A percentile compares a stretch with the other conserved stretches of the same genome.
Conservation (phyloP, 2,797 vertebrate genomes). For the Lutjanus campechanus region DNA sequence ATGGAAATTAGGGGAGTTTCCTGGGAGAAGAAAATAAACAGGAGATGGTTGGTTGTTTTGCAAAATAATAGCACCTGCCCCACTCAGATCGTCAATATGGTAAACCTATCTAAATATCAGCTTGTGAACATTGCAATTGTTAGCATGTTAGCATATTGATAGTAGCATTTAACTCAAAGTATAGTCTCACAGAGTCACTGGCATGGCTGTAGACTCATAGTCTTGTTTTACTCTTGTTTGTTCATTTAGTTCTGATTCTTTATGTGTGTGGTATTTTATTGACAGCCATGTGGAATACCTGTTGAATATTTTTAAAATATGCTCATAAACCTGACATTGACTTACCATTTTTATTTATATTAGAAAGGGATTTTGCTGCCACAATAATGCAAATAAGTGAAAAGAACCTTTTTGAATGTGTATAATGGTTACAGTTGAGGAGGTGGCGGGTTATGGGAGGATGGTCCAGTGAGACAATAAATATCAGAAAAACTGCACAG, state of each 20-base stretch:
- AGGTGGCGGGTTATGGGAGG: conserved; percentile 4
- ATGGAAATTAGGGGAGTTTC: too few species aligned
- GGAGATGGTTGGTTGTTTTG: too few species aligned
- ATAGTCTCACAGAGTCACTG: too few species aligned
- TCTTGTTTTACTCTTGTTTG: too few species aligned
- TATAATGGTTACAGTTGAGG: neutral
- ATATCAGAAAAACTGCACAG: neutral
- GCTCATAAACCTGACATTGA: neutral
- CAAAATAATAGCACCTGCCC: neutral
- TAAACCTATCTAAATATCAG: neutral
- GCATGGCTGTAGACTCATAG: too few species aligned
- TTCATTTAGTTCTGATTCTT: neutral
- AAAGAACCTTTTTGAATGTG: neutral
- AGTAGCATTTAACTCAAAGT: too few species aligned
- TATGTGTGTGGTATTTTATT: neutral
- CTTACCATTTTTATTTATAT: neutral
- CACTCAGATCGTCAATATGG: neutral
- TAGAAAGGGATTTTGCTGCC: neutral
- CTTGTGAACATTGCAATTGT: neutral
- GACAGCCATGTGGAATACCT: neutral
- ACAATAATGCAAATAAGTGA: neutral
- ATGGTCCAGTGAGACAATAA: neutral
- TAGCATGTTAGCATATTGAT: neutral
- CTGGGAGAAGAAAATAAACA: too few species aligned
- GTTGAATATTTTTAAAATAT: neutral